Percentiles rank a stretch among this genome's conserved stretches.
Evolutionary conservation across 2,113 vertebrate genomes (phyloP).

Genomic region (Pterocles orientalis): DNA sequence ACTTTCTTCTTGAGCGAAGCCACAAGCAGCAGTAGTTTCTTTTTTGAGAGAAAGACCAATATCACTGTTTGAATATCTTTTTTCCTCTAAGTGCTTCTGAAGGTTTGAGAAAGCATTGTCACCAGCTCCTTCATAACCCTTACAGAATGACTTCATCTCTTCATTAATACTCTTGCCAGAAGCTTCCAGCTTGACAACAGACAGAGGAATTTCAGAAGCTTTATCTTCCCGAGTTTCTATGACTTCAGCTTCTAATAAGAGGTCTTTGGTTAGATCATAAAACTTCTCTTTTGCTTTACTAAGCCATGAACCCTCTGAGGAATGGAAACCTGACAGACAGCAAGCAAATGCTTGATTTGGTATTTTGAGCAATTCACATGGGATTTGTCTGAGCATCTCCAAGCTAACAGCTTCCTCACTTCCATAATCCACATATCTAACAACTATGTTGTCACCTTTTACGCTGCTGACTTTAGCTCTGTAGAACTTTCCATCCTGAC

Average conservation of each 20-base stretch:
- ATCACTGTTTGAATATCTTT: neutral
- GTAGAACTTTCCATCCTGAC: slow-evolving; percentile 83
- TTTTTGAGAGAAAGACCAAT: neutral
- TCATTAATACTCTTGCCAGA: slow-evolving; percentile 80
- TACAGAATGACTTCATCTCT: slow-evolving; percentile 80
- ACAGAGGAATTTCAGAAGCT: slow-evolving; percentile 53
- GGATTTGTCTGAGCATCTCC: slow-evolving; percentile 75
- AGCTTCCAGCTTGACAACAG: slow-evolving; percentile 77
- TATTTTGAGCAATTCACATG: slow-evolving; percentile 68
- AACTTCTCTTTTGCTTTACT: slow-evolving; percentile 78
- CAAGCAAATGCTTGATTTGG: slow-evolving; percentile 88
- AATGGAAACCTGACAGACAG: slow-evolving; percentile 82
- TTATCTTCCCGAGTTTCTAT: slow-evolving; percentile 54
- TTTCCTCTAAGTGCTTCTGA: neutral
- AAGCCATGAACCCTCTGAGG: slow-evolving; percentile 78
- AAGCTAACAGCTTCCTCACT: slow-evolving; percentile 74
- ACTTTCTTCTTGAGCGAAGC: neutral
- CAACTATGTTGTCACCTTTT: slow-evolving; percentile 50
- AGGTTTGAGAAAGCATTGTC: neutral
- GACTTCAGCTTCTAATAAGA: slow-evolving; percentile 79
- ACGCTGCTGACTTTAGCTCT: slow-evolving; percentile 79
- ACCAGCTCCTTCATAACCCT: neutral
- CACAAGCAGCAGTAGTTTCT: neutral
- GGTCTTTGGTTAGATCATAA: slow-evolving; percentile 71
- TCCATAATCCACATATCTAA: slow-evolving; percentile 89